Percentiles rank a stretch among this genome's conserved stretches.
phyloP scores from a whole-genome alignment of 2,888 invertebrate genomes.

The Craniophora ligustri region DNA sequence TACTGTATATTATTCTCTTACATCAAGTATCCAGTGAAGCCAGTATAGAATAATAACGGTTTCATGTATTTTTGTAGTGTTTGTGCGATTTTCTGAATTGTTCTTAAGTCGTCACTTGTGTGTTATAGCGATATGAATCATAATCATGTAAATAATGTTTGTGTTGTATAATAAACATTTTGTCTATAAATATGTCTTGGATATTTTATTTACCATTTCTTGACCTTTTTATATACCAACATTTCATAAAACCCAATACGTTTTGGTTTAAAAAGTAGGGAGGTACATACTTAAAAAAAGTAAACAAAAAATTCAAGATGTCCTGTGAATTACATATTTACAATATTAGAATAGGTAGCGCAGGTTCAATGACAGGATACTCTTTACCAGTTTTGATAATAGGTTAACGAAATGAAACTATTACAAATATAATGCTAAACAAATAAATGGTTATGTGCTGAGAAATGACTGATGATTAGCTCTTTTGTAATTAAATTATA shows the following conservation, averaged over 20 bases:
- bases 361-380: too few relatives aligned
- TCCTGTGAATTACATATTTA: too few relatives aligned
- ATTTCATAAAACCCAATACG: too few relatives aligned
- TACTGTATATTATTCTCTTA: constrained; percentile 30
- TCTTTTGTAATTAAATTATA: constrained; percentile 11
- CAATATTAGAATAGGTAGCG: too few relatives aligned
- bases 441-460: neutral
- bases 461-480: neutral
- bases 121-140: constrained; percentile 63
- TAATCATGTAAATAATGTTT: constrained; percentile 81
- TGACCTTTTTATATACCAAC: neutral
- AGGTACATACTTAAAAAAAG: too few relatives aligned
- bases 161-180: constrained; percentile 80
- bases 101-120: constrained; percentile 58
- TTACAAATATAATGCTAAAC: too few relatives aligned
- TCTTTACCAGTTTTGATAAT: too few relatives aligned
- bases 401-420: too few relatives aligned
- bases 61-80: constrained; percentile 39
- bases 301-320: too few relatives aligned
- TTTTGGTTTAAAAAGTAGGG: too few relatives aligned
- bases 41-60: constrained; percentile 55
- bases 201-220: constrained; percentile 12
- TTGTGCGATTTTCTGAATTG: constrained; percentile 59
- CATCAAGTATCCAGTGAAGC: constrained; percentile 66
- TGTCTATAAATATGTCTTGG: constrained; percentile 48